A percentile compares a stretch with the other conserved stretches of the same genome.
phyloP scores from a whole-genome alignment of 2,113 vertebrate genomes.

The Phylloscopus trochilus region DNA sequence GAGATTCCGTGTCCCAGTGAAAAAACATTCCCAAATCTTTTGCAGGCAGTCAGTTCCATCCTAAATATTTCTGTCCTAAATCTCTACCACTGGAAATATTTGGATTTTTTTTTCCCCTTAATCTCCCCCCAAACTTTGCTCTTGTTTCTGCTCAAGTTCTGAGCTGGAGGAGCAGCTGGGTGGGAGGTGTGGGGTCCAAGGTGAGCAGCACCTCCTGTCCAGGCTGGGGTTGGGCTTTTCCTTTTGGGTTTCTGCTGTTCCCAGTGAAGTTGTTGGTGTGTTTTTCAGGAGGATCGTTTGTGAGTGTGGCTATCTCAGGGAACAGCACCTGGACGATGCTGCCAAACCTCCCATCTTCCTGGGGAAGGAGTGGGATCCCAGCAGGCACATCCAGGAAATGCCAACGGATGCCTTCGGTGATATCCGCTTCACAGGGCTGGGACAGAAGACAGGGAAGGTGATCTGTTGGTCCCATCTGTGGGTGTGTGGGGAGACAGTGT shows the following conservation, averaged over 20 bases:
- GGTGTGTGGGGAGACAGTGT: neutral
- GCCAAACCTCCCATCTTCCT: slow-evolving; percentile 70
- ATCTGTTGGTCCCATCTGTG: neutral
- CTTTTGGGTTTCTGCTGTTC: neutral
- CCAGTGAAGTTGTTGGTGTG: accelerated
- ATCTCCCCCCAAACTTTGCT: neutral
- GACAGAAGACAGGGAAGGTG: slow-evolving; percentile 85
- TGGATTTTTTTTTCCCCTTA: neutral
- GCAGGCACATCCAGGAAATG: slow-evolving; percentile 79
- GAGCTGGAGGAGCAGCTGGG: neutral
- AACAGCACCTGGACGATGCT: slow-evolving; percentile 79
- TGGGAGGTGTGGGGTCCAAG: neutral
- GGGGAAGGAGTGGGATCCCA: slow-evolving; percentile 77
- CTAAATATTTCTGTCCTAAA: neutral
- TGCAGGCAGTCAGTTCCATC: neutral
- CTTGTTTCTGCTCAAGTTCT: neutral
- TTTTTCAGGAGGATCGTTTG: slow-evolving; percentile 78
- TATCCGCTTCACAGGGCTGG: slow-evolving; percentile 80
- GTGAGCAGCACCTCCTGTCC: neutral
- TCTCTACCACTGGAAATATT: neutral
- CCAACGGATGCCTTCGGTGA: slow-evolving; percentile 92
- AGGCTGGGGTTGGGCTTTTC: neutral
- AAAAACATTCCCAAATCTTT: neutral
- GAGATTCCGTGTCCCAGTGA: neutral
- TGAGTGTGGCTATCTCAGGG: slow-evolving; percentile 81